phyloP scores from a whole-genome alignment of 2,797 vertebrate species.

The Moxostoma hubbsi region DNA sequence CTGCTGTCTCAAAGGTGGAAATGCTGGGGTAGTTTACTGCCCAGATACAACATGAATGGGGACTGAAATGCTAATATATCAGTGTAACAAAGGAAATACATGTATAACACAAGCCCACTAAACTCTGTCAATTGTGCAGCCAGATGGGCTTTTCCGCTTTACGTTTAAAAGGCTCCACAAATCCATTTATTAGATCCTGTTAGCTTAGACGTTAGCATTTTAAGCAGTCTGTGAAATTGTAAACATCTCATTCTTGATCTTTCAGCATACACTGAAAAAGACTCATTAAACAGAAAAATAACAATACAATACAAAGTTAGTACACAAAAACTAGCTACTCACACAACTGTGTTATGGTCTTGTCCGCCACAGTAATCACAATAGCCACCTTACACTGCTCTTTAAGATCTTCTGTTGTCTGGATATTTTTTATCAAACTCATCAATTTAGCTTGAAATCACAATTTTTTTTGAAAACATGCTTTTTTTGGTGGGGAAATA shows the following conservation, averaged over 20 bases:
- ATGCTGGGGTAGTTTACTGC: constrained; percentile 23
- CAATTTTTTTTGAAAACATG: constrained; percentile 71
- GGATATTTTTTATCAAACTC: constrained; percentile 32
- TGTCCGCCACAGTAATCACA: constrained; percentile 28
- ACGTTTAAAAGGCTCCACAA: constrained; percentile 26
- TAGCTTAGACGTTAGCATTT: constrained; percentile 15
- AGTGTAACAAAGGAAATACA: constrained; percentile 57
- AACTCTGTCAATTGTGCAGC: constrained; percentile 24
- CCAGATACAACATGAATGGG: constrained; percentile 18
- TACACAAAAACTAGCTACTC: constrained; percentile 16
- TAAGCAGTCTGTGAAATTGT: neutral
- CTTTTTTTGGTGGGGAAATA: constrained; percentile 62
- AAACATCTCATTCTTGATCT: neutral
- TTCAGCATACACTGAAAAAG: constrained; percentile 24
- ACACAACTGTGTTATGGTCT: neutral
- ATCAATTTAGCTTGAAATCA: constrained; percentile 42
- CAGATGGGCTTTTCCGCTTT: constrained; percentile 14
- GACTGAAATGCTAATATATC: constrained; percentile 55
- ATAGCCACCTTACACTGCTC: constrained; percentile 10
- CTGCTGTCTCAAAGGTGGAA: constrained; percentile 15
- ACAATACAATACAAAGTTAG: constrained; percentile 19
- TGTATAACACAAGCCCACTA: constrained; percentile 46
- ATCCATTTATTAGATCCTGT: constrained; percentile 30
- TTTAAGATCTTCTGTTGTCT: constrained; percentile 34
- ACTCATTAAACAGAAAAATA: constrained; percentile 6